Evolutionary conservation across 23 tunicate genomes (phyloP).

Genomic region (Oikopleura albicans): DNA sequence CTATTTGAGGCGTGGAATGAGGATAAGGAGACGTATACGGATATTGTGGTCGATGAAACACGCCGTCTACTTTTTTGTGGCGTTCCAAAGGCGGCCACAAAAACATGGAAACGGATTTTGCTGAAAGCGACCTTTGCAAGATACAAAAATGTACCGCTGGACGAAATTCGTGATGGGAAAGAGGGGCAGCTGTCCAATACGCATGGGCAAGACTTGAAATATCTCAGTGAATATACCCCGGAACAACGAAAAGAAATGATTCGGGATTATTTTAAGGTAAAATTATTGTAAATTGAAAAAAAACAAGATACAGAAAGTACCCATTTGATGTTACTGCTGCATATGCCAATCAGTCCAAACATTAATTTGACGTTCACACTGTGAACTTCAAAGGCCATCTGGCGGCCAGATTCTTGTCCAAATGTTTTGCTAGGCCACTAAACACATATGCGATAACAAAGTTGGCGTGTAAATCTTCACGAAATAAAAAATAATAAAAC

Average conservation of each 20-base stretch:
- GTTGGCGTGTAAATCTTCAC: too few species aligned
- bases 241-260: background rate
- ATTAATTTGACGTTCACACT: too few species aligned
- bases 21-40: background rate
- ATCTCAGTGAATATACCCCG: background rate
- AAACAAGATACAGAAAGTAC: too few species aligned
- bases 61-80: background rate
- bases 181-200: background rate
- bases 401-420: too few species aligned
- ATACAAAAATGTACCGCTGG: background rate
- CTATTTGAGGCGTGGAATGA: background rate
- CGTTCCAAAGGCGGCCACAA: slow-evolving; percentile 12
- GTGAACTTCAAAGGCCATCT: too few species aligned
- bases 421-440: too few species aligned
- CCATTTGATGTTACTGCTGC: too few species aligned
- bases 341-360: too few species aligned
- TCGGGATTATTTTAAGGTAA: background rate
- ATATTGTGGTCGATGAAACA: background rate
- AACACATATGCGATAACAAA: too few species aligned
- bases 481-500: too few species aligned
- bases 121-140: background rate
- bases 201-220: slow-evolving; percentile 2
- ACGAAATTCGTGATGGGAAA: background rate
- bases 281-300: too few species aligned
- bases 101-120: background rate